Evolutionary conservation across 2,113 vertebrate genomes (phyloP).

Genomic region (Pelodiscus sinensis): DNA sequence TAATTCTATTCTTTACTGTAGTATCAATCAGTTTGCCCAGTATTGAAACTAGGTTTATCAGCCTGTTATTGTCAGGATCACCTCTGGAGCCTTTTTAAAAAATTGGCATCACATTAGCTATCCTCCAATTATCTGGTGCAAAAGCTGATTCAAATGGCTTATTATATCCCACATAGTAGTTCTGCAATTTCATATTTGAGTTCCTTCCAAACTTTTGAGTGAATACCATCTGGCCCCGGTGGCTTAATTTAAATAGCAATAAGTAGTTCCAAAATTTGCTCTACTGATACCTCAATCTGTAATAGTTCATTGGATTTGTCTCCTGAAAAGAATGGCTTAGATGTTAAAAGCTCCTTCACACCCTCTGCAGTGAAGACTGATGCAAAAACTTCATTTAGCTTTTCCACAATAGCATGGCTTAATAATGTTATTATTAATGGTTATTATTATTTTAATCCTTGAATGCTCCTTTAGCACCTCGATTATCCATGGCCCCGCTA

Average conservation of each 20-base stretch:
- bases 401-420: not conserved
- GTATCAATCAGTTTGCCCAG: not conserved
- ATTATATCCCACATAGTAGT: not conserved
- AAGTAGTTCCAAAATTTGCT: not conserved
- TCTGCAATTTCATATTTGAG: not conserved
- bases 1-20: not conserved
- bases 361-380: not conserved
- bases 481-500: not conserved
- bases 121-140: not conserved
- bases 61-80: not conserved
- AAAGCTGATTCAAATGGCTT: not conserved
- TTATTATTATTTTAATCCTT: not conserved
- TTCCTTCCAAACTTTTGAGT: not conserved
- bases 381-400: not conserved
- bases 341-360: not conserved
- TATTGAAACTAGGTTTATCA: not conserved
- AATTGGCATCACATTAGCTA: not conserved
- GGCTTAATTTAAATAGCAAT: not conserved
- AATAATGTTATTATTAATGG: too few relatives aligned
- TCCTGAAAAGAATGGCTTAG: not conserved
- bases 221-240: not conserved
- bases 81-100: not conserved
- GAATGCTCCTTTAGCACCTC: not conserved
- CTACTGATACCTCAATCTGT: not conserved
- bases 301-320: not conserved